These are phyloP conservation scores for Colletes latitarsis DNA, from an alignment of 1,140 invertebrate genomes.

Conservation along the genomic window DNA sequence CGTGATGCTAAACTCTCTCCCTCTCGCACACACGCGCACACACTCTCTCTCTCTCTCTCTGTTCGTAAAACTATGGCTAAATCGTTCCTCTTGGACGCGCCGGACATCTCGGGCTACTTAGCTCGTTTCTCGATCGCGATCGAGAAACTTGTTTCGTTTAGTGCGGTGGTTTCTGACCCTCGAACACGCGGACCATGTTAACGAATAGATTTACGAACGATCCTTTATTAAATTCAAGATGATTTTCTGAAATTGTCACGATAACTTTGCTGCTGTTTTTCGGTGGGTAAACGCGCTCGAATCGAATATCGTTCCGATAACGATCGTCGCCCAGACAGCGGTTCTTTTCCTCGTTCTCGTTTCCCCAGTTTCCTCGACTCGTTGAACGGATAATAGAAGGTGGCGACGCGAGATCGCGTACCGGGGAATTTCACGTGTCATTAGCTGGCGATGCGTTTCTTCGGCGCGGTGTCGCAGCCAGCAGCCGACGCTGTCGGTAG, in stretches of 20 bases:
- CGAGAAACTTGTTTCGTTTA: too few relatives aligned
- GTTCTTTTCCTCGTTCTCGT: neutral
- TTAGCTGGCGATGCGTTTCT: constrained; percentile 30
- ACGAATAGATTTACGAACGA: too few relatives aligned
- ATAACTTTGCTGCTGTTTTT: too few relatives aligned
- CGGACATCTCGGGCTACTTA: neutral
- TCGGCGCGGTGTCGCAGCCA: neutral
- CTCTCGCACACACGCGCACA: too few relatives aligned
- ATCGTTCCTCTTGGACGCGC: neutral
- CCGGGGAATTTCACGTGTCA: constrained; percentile 29
- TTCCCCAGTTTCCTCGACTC: neutral
- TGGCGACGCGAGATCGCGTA: neutral
- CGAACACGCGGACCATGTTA: too few relatives aligned
- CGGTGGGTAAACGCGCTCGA: neutral
- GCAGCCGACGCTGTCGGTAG: neutral
- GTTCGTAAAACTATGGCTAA: constrained; percentile 6
- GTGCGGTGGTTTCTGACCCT: too few relatives aligned
- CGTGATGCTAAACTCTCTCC: constrained; percentile 44
- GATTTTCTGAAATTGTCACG: too few relatives aligned
- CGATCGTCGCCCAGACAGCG: constrained; percentile 9
- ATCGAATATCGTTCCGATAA: neutral
- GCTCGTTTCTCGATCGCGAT: too few relatives aligned
- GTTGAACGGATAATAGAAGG: too few relatives aligned
- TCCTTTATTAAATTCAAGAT: too few relatives aligned
- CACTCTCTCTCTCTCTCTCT: neutral